A percentile compares a stretch with the other conserved stretches of the same genome.
Conservation (phyloP, 2,797 vertebrate species). For the Acomys russatus region DNA sequence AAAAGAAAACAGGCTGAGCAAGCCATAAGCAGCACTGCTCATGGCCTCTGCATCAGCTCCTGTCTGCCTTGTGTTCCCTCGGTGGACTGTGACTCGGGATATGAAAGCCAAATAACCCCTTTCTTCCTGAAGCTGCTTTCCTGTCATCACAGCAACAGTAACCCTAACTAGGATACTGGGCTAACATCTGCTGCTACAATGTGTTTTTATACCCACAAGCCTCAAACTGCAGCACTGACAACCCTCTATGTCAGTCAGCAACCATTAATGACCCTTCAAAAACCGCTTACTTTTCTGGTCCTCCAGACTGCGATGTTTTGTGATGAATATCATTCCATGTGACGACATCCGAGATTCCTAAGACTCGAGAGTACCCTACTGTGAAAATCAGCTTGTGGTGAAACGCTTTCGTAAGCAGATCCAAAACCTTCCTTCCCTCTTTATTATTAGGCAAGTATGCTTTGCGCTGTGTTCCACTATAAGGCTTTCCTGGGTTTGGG, state of each 20-base stretch:
- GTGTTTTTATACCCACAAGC: neutral
- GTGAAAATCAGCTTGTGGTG: constrained; percentile 88
- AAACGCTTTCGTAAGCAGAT: constrained; percentile 87
- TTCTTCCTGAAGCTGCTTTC: neutral
- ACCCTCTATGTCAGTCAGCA: constrained; percentile 14
- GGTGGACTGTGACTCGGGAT: neutral
- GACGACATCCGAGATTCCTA: constrained; percentile 69
- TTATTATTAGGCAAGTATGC: constrained; percentile 87
- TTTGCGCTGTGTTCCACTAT: rapidly evolving
- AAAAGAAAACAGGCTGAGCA: no score
- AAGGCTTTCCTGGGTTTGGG: constrained; percentile 85
- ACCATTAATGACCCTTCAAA: constrained; percentile 31
- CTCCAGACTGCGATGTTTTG: constrained; percentile 80
- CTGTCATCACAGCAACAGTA: neutral
- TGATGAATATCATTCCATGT: constrained; percentile 92
- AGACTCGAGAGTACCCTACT: constrained; percentile 85
- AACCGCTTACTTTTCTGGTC: constrained; percentile 82
- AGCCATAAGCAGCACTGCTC: neutral
- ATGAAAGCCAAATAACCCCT: neutral
- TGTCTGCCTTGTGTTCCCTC: neutral
- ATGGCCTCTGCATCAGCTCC: neutral
- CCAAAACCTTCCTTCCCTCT: constrained; percentile 87
- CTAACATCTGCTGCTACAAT: neutral
- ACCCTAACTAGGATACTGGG: neutral
- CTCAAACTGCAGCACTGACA: neutral